These are phyloP conservation scores for Plusia festucae DNA, from an alignment of 2,888 invertebrate genomes.

Conservation along the genomic window DNA sequence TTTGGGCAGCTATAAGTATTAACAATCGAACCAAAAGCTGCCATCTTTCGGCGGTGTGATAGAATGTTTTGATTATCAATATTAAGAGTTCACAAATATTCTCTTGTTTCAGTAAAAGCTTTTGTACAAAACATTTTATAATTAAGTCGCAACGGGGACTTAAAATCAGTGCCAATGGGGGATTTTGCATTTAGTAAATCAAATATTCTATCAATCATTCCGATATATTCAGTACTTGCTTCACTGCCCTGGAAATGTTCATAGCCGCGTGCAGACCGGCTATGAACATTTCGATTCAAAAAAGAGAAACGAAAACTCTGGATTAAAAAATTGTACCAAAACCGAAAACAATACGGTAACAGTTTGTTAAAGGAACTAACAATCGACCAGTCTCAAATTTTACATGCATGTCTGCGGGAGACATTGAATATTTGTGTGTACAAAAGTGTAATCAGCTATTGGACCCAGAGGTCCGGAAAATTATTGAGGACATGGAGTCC, in stretches of 20 bases:
- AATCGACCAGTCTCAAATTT: no score
- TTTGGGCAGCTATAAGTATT: conserved; percentile 6
- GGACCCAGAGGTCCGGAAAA: no score
- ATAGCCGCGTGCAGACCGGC: no score
- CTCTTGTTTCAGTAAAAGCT: conserved; percentile 23
- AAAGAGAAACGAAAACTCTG: no score
- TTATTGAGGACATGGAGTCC: no score
- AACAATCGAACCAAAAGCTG: conserved; percentile 15
- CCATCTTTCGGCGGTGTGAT: conserved; percentile 16
- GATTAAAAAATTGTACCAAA: no score
- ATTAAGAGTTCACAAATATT: conserved; percentile 23
- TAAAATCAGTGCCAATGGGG: conserved; percentile 28
- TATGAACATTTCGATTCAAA: no score
- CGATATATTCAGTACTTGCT: background rate
- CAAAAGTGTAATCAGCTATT: no score
- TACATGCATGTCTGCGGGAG: no score
- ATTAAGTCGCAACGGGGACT: conserved; percentile 23
- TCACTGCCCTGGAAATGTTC: background rate
- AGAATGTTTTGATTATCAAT: conserved; percentile 15
- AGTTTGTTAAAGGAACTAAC: no score
- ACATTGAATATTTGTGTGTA: no score
- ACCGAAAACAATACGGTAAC: no score
- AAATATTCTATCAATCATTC: conserved; percentile 29
- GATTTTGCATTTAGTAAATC: conserved; percentile 24
- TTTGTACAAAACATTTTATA: conserved; percentile 16